Conservation (phyloP, 2,888 invertebrate genomes). For the Calliphora vomitoria region DNA sequence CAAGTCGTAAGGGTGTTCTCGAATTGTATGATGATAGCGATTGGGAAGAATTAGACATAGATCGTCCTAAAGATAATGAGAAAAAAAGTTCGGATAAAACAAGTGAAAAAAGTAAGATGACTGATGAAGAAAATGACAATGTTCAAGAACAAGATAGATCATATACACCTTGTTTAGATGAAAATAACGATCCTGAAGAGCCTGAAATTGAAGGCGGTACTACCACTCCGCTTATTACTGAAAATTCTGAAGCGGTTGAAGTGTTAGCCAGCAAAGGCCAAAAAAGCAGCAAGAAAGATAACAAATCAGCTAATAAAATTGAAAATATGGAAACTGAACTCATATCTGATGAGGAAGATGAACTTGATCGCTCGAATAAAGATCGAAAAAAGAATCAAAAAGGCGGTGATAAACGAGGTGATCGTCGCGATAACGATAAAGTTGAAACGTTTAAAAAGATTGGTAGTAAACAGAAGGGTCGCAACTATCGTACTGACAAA, state of each 20-base stretch:
- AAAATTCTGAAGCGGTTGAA: slow-evolving; percentile 26
- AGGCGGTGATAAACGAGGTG: slow-evolving; percentile 75
- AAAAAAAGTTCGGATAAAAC: slow-evolving; percentile 62
- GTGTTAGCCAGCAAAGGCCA: not conserved
- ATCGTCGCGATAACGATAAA: slow-evolving; percentile 79
- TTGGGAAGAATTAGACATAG: slow-evolving; percentile 83
- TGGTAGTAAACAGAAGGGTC: slow-evolving; percentile 90
- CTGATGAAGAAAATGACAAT: slow-evolving; percentile 47
- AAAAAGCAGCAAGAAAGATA: slow-evolving; percentile 32
- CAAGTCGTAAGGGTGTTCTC: slow-evolving; percentile 84
- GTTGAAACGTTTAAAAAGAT: slow-evolving; percentile 91
- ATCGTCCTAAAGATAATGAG: slow-evolving; percentile 78
- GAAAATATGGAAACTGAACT: slow-evolving; percentile 90
- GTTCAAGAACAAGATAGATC: slow-evolving; percentile 87
- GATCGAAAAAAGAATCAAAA: slow-evolving; percentile 64
- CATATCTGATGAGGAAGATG: slow-evolving; percentile 90
- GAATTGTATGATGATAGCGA: slow-evolving; percentile 87
- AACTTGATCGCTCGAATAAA: slow-evolving; percentile 74
- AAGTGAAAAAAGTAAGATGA: slow-evolving; percentile 27
- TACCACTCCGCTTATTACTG: slow-evolving; percentile 66
- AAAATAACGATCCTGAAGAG: slow-evolving; percentile 85
- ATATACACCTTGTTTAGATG: slow-evolving; percentile 90
- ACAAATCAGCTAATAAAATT: slow-evolving; percentile 77
- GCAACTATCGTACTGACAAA: slow-evolving; percentile 91
- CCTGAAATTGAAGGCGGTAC: slow-evolving; percentile 74